Conservation (phyloP, 2,888 invertebrate species). For the Drosophila barbarae region DNA sequence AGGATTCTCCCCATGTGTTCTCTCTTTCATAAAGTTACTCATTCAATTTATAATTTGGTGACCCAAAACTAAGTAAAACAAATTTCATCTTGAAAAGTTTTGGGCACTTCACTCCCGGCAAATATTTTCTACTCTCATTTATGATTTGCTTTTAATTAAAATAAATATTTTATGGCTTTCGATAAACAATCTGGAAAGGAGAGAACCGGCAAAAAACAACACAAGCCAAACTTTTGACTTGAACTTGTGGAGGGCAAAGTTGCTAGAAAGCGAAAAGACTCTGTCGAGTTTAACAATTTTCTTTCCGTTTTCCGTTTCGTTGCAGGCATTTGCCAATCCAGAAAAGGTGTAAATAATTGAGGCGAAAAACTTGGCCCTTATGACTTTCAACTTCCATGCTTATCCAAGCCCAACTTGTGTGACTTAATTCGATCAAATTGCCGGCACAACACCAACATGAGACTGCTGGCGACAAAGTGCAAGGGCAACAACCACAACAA, state of each 20-base stretch:
- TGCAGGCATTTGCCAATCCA: constrained; percentile 39
- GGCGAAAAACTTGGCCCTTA: constrained; percentile 30
- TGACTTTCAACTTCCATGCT: constrained; percentile 11
- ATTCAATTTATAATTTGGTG: background rate
- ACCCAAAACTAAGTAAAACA: constrained; percentile 2
- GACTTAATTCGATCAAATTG: constrained; percentile 5
- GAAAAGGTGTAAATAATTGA: constrained; percentile 40
- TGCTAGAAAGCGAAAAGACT: constrained; percentile 36
- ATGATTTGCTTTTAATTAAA: constrained; percentile 55
- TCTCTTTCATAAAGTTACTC: background rate
- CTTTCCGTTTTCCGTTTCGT: constrained; percentile 23
- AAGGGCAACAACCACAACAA: constrained; percentile 20
- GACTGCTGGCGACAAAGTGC: constrained; percentile 9
- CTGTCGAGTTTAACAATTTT: constrained; percentile 28
- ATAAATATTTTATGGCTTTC: constrained; percentile 52
- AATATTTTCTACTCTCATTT: constrained; percentile 36
- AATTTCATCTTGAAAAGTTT: constrained; percentile 3
- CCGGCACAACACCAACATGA: constrained; percentile 31
- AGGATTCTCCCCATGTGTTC: background rate
- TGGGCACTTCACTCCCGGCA: background rate
- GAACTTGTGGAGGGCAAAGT: constrained; percentile 32
- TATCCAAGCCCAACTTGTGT: constrained; percentile 18
- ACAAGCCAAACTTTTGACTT: constrained; percentile 34
- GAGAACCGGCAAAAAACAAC: constrained; percentile 2
- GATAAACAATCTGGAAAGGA: constrained; percentile 28